Evolutionary conservation across 2,888 invertebrate genomes (phyloP), one percentile per base, ranked within the genome.

Genomic region (Cosmia trapezina): DNA sequence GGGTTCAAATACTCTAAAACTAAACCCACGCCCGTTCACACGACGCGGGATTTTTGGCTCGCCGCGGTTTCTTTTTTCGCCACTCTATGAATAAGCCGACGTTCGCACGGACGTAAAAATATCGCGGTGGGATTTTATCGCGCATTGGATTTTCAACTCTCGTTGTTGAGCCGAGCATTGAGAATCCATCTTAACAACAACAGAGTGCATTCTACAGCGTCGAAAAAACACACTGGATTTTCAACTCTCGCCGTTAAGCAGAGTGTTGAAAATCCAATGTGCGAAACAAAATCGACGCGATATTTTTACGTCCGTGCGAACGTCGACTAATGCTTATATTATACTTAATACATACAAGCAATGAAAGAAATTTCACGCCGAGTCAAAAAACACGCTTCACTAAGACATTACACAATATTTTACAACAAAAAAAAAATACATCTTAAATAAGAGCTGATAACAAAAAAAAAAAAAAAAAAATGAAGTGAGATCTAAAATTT

Each of bases 401-500:
- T 14, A 73, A 8, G 17, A 41, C 4, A 54, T n/a, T 41, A 76
- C 28, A 59, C 37, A 70, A 54, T 45, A 73, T 51, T 37, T 33
- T 28, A 74, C n/a, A 57, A 62, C n/a, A 66, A 73, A 54, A 37
- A 49, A 37, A 62, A 45, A 47, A 53, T 45, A 49, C 6, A 67
- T 5, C 47, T 28, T 19, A 53, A 59, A 45, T 53, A 60, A 1
- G 1, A 11, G 12, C n/a, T 5, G 6, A 6, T 37, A 37, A 37
- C 37, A 37, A 37, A 37, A 37, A 37, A 61, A 49, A 12, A 33
- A 33, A 62, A 22, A 45, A 62, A 45, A 54, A 66, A 70, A 33
- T 4, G 12, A 41, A 67, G 33, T 60, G 69, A 80, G 68, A 80
- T 80, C 65, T 66, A 67, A 60, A 67, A 63, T 41, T 54, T 69